A percentile compares a stretch with the other conserved stretches of the same genome.
These are phyloP conservation scores for Camponotus pennsylvanicus DNA, from an alignment of 1,140 invertebrate genomes.

Conservation along the genomic window DNA sequence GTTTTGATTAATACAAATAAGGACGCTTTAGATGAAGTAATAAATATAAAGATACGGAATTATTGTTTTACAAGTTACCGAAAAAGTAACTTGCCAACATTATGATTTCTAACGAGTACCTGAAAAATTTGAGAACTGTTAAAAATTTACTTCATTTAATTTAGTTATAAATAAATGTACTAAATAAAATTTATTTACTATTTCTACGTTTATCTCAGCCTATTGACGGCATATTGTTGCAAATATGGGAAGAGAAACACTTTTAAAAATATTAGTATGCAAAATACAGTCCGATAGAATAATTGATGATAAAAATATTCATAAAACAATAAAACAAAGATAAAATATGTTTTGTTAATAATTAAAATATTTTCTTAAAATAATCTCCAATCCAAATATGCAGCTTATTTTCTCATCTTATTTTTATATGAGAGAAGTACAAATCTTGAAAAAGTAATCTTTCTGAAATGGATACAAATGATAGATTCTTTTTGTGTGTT, in stretches of 20 bases:
- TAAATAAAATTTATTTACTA: conserved; percentile 3
- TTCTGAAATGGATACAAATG: conserved; percentile 42
- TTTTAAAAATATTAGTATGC: not conserved
- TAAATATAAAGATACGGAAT: conserved; percentile 32
- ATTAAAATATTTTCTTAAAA: not conserved
- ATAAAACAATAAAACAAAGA: not conserved
- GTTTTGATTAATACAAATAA: conserved; percentile 59
- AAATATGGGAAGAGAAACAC: not conserved
- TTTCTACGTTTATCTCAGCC: conserved; percentile 1
- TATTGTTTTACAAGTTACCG: conserved; percentile 45
- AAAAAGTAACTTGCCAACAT: not conserved
- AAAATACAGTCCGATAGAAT: not conserved
- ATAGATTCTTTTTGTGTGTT: conserved; percentile 40
- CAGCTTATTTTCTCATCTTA: not conserved
- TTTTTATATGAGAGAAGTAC: not conserved
- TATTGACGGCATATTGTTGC: not conserved
- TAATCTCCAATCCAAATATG: not conserved
- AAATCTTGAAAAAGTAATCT: conserved; percentile 29
- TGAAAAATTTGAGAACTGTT: not conserved
- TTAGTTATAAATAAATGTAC: conserved; percentile 32
- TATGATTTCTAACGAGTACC: conserved; percentile 3
- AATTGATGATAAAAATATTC: not conserved
- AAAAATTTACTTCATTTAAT: not conserved
- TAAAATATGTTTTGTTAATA: conserved; percentile 3
- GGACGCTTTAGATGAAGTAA: conserved; percentile 37